Evolutionary conservation across 2,888 invertebrate species (phyloP), one percentile per base, ranked within the genome.

Genomic region (Uropetala carovei): DNA sequence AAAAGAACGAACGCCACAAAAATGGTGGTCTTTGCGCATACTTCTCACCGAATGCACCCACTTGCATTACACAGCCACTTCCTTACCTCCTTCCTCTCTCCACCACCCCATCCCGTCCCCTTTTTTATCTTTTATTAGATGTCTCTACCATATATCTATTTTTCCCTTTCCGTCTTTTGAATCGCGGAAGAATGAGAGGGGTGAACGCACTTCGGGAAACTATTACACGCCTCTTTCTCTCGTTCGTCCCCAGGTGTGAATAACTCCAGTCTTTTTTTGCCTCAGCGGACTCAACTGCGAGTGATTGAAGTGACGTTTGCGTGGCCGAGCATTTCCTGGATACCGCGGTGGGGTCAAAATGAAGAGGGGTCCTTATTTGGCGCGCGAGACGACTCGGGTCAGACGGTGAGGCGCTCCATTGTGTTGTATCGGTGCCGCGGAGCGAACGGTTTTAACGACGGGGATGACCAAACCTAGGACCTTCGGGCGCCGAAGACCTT

Each of bases 161-260:
- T 60, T 30, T 9, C 43, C 13, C 56, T 60, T n/a, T 43, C 27
- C 18, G 89, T 89, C 64, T 64, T 43, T 56, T 18, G 89, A 89
- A 60, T n/a, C n/a, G 83, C 64, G 60, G 59, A 27, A 64, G 64
- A 30, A 64, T 30, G 18, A 16, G 58, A 64, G 68, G n/a, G 89
- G 64, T 89, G 64, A 89, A 89, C 68, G 89, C 64, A 89, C 89
- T 43, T 89, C 18, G 9, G 64, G 27, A 89, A 89, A 89, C 89
- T 59, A 89, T 89, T 89, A 89, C 64, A 89, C 89, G 43, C 89
- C 68, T 89, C 60, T 89, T 10, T 64, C 18, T 13, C 68, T 30
- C 56, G 43, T 68, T 56, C 83, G 7, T 83, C 83, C 18, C 64
- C 43, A 60, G 89, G 89, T 89, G 89, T 89, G 89, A 89, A 89